phyloP scores from a whole-genome alignment of 2,113 vertebrate species.

The Labrus mixtus region DNA sequence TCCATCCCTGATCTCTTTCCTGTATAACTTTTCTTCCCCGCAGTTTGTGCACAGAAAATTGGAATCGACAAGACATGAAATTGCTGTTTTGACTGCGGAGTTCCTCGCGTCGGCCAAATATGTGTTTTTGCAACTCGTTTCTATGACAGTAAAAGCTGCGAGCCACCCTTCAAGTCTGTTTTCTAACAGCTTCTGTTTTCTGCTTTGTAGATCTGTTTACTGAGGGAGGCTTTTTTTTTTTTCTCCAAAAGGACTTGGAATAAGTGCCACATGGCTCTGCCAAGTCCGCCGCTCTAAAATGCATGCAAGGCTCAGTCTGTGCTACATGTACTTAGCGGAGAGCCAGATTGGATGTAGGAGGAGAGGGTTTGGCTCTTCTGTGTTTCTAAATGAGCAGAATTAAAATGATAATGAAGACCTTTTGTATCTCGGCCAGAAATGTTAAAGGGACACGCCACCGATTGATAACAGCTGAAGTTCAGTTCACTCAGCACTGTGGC shows the following conservation, averaged over 20 bases:
- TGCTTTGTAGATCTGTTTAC: slow-evolving; percentile 45
- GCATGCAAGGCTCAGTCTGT: slow-evolving; percentile 1
- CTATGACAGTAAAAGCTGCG: slow-evolving; percentile 37
- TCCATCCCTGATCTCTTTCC: slow-evolving; percentile 2
- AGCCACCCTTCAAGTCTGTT: slow-evolving; percentile 21
- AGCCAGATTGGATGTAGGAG: slow-evolving; percentile 12
- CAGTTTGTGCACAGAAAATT: slow-evolving; percentile 48
- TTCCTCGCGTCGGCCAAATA: slow-evolving; percentile 3
- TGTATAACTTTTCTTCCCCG: slow-evolving; percentile 10
- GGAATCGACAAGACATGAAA: slow-evolving; percentile 63
- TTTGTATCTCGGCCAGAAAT: slow-evolving; percentile 18
- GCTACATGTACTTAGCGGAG: not conserved
- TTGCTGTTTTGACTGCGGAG: slow-evolving; percentile 61
- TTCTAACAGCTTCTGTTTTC: slow-evolving; percentile 42
- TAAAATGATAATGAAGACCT: slow-evolving; percentile 22
- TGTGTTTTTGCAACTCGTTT: slow-evolving; percentile 22
- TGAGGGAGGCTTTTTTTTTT: not conserved
- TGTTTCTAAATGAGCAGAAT: slow-evolving; percentile 33
- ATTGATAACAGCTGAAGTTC: not conserved
- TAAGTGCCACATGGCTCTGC: slow-evolving; percentile 12
- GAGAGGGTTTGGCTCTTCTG: slow-evolving; percentile 5
- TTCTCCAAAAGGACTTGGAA: slow-evolving; percentile 34
- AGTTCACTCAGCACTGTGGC: not conserved
- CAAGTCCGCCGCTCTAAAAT: not conserved
- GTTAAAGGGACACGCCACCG: slow-evolving; percentile 9